These are phyloP conservation scores for Catostylus mosaicus DNA, from an alignment of 30 jellyfish, hydroid and myxozoan genomes.

Conservation along the genomic window DNA sequence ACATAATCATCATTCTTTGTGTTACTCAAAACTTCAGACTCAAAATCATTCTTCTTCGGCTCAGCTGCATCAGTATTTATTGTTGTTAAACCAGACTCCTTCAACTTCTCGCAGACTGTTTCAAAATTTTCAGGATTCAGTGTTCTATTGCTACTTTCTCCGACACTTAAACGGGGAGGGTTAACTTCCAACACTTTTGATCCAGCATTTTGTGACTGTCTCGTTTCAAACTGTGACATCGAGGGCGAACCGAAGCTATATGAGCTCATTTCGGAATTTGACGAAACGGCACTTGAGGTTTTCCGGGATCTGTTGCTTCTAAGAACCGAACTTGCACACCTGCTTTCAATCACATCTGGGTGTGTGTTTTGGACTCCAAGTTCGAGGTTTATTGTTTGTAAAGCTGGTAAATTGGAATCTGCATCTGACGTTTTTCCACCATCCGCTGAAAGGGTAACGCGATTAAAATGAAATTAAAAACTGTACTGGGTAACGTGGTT, in stretches of 20 bases:
- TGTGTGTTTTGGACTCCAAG: not conserved
- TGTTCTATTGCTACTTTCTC: not conserved
- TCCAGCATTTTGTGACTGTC: not conserved
- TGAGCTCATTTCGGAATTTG: not conserved
- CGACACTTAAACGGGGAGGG: not conserved
- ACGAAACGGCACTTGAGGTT: not conserved
- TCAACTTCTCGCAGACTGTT: not conserved
- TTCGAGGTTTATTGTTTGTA: not conserved
- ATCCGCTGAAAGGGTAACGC: not conserved
- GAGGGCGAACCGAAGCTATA: not conserved
- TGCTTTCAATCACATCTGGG: not conserved
- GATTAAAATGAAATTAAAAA: too few relatives aligned
- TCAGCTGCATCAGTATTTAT: too few relatives aligned
- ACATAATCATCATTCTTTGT: too few relatives aligned
- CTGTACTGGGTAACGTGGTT: too few relatives aligned
- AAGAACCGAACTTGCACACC: not conserved
- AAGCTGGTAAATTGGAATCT: not conserved
- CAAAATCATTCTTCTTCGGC: too few relatives aligned
- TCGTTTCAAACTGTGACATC: not conserved
- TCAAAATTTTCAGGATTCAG: not conserved
- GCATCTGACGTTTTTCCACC: not conserved
- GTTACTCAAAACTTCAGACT: too few relatives aligned
- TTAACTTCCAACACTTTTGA: not conserved
- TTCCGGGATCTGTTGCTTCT: not conserved
- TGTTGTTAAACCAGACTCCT: too few relatives aligned